Base-by-base conservation (phyloP, 2,888 invertebrate species). In the Rhingia rostrata region DNA sequence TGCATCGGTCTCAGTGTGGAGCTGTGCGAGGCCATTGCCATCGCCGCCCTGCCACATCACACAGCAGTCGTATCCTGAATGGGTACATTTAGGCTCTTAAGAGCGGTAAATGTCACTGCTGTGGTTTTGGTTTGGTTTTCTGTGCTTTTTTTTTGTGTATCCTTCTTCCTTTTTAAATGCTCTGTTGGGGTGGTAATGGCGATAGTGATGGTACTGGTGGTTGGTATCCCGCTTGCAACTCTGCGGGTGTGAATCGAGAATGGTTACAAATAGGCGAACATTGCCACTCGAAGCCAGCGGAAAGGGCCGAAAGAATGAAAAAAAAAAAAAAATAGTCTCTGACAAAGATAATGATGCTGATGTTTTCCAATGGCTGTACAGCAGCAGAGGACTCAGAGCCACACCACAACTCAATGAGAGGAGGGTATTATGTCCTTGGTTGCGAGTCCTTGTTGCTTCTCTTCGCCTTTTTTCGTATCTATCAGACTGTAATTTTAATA, bases 81-180 rank as follows among this genome's bases (percentile, higher is more conserved):
- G 79, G 79, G 73, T 69, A 79, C 79, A 79, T 83, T 79, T 83
- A 83, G 83, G 79, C 73, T 83, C 83, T 83, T 69, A 83, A 79
- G 79, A 74, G 79, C 53, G 83, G 83, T 83, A 83, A 77, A 83
- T 83, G 83, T 83, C 83, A 83, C 83, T 83, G 83, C 79, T 83
- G 83, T 83, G 83, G 82, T 82, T 82, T 75, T 53, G 82, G 70
- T 82, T 72, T 66, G 12, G 47, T 6, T 47, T 22, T 47, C 14
- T 53, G 64, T 54, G 64, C 67, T 79, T 69, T 72, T 72, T 45
- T 35, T 6, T 60, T 41, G 30, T 64, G 41, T 35, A 41, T 32
- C 22, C 35, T 56, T 69, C 53, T 39, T 61, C 14, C 39, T 22
- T 22, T 22, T 49, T 64, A 67, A 79, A 83, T 56, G 67, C 61